Evolutionary conservation across 2,113 vertebrate species (phyloP), one percentile per base, ranked within the genome.

Genomic region (Acinonyx jubatus): DNA sequence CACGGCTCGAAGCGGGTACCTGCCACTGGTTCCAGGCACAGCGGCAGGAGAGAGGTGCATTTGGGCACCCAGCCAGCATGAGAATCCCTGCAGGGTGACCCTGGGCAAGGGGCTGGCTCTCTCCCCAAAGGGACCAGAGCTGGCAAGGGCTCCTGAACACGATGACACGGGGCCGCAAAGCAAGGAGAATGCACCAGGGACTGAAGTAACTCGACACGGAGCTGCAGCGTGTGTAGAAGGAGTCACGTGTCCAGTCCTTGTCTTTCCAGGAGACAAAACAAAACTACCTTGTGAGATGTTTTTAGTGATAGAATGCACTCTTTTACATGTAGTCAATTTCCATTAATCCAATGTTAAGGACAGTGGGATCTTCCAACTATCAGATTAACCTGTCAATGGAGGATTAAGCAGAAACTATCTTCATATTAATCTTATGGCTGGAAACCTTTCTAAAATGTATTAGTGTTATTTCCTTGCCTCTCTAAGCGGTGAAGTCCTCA

Each of bases 51-150:
- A 48, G 25, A 66, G 31, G 33, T 1, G 45, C 8, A 16, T 10
- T 5, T 8, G 0, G 15, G 12, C 19, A 7, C 2, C 1, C 9
- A 7, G 7, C 36, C 52, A 8, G 63, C 2, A 0, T 0, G 3
- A 27, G 78, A n/a, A 31, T 33, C 29, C 4, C 33, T 25, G 38
- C 4, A 4, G 21, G 0, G 38, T 12, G 12, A 1, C 31, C 38
- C 48, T 52, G 55, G 10, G 38, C 1, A 0, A 21, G 63, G 41
- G 55, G 19, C 21, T 7, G 1, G 5, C 0, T 2, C 7, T 14
- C 25, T 5, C 25, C 21, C 55, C 0, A 0, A 13, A 12, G 13
- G 5, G 9, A 38, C 15, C 13, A 3, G 7, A 71, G 12, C 15
- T 7, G 7, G 12, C 0, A 0, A 23, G 25, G 36, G n/a, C 31